phyloP scores from a whole-genome alignment of 92 coral and sea anemone genomes.

The Paramuricea clavata region DNA sequence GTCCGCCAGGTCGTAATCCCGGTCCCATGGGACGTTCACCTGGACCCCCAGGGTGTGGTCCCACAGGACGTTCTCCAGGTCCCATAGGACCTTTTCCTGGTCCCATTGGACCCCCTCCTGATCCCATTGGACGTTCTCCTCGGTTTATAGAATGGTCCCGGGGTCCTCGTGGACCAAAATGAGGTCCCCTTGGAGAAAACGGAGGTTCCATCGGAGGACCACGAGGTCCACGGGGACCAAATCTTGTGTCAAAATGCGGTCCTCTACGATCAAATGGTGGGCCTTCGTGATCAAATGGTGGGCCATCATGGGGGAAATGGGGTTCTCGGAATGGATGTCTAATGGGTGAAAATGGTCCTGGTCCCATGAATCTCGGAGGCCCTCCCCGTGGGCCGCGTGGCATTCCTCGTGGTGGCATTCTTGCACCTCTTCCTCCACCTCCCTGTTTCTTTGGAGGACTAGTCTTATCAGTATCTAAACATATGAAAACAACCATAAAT shows the following conservation, averaged over 20 bases:
- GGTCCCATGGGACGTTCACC: conserved; percentile 54
- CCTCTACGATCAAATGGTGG: conserved; percentile 67
- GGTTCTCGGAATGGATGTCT: conserved; percentile 31
- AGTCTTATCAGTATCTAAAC: conserved; percentile 4
- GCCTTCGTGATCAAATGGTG: conserved; percentile 11
- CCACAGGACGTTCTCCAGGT: no score
- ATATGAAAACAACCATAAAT: no score
- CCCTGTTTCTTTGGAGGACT: conserved; percentile 9
- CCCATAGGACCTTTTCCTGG: conserved; percentile 71
- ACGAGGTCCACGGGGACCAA: conserved; percentile 73
- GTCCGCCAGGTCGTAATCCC: conserved; percentile 63
- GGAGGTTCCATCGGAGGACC: conserved; percentile 74
- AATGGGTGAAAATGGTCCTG: conserved; percentile 29
- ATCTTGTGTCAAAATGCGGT: conserved; percentile 77
- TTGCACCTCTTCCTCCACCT: conserved; percentile 35
- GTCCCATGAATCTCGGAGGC: conserved; percentile 28
- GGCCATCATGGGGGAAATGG: conserved; percentile 10
- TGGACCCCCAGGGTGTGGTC: no score
- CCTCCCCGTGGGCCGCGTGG: conserved; percentile 24
- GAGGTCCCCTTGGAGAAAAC: conserved; percentile 72
- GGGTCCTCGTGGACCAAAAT: conserved; percentile 78
- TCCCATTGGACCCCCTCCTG: conserved; percentile 55
- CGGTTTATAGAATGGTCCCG: conserved; percentile 50
- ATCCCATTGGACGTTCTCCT: conserved; percentile 48
- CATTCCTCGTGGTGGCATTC: background rate